Evolutionary conservation across 2,888 invertebrate species (phyloP).

Genomic region (Euzophera pinguis): DNA sequence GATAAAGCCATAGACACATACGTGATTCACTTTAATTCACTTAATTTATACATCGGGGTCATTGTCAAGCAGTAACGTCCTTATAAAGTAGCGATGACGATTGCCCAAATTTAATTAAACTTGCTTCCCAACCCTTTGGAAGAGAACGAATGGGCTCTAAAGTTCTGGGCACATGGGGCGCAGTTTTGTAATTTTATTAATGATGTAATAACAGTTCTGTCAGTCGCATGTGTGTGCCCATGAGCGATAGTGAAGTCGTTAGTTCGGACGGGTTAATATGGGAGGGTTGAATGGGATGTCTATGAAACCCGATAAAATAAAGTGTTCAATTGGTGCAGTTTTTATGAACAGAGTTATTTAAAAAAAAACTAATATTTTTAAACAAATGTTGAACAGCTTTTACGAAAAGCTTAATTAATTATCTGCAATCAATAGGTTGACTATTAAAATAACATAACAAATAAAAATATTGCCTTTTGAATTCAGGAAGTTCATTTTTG

Average conservation of each 20-base stretch:
- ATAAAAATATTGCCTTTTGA: too few relatives aligned
- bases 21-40: slow-evolving; percentile 71
- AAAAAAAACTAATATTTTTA: too few relatives aligned
- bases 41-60: slow-evolving; percentile 62
- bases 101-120: slow-evolving; percentile 76
- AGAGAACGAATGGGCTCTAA: slow-evolving; percentile 52
- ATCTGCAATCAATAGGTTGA: too few relatives aligned
- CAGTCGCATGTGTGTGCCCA: slow-evolving; percentile 74
- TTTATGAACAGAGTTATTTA: too few relatives aligned
- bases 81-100: slow-evolving; percentile 61
- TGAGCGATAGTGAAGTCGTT: slow-evolving; percentile 78
- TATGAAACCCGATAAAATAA: slow-evolving; percentile 49
- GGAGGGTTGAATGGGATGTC: slow-evolving; percentile 67
- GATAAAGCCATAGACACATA: slow-evolving; percentile 49
- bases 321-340: slow-evolving; percentile 18
- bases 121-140: slow-evolving; percentile 52
- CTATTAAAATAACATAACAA: too few relatives aligned
- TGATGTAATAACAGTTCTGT: slow-evolving; percentile 79
- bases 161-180: slow-evolving; percentile 66
- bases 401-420: too few relatives aligned
- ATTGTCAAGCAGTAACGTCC: slow-evolving; percentile 60
- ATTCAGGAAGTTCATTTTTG: too few relatives aligned
- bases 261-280: slow-evolving; percentile 74
- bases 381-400: too few relatives aligned
- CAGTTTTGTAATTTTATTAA: slow-evolving; percentile 80